These are phyloP conservation scores for Bombus pyrosoma DNA, from an alignment of 1,140 invertebrate species.

Conservation along the genomic window DNA sequence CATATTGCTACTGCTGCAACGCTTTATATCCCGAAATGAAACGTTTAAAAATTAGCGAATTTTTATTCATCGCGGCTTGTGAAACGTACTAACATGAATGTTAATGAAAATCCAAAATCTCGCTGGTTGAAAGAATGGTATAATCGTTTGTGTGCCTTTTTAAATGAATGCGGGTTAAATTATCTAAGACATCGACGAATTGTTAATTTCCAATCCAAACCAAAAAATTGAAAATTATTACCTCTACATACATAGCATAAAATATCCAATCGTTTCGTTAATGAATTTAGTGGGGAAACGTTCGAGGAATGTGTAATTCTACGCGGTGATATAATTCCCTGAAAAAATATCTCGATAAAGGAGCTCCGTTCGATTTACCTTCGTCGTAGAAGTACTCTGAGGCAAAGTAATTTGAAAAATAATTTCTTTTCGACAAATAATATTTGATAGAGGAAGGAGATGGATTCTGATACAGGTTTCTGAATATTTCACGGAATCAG, in stretches of 20 bases:
- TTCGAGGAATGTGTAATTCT: not conserved
- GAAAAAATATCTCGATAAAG: not conserved
- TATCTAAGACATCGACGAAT: too few relatives aligned
- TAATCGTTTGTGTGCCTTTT: too few relatives aligned
- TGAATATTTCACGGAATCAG: slow-evolving; percentile 34
- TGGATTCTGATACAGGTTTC: not conserved
- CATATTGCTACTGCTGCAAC: not conserved
- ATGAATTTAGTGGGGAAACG: not conserved
- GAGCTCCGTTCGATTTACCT: not conserved
- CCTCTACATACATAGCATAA: not conserved
- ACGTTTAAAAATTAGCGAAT: not conserved
- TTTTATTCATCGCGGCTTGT: not conserved
- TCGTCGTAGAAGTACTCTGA: not conserved
- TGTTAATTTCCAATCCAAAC: too few relatives aligned
- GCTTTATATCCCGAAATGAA: not conserved
- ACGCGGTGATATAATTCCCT: not conserved
- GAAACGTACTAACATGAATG: not conserved
- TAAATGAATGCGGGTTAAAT: too few relatives aligned
- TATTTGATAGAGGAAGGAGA: not conserved
- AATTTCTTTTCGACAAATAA: not conserved
- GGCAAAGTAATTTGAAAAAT: slow-evolving; percentile 34
- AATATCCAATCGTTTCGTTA: not conserved
- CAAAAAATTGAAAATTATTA: too few relatives aligned
- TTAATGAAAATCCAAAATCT: not conserved
- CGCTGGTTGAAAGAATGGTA: too few relatives aligned